Base-by-base conservation (phyloP, 92 coral and sea anemone genomes). In the Parazoanthus darwini region DNA sequence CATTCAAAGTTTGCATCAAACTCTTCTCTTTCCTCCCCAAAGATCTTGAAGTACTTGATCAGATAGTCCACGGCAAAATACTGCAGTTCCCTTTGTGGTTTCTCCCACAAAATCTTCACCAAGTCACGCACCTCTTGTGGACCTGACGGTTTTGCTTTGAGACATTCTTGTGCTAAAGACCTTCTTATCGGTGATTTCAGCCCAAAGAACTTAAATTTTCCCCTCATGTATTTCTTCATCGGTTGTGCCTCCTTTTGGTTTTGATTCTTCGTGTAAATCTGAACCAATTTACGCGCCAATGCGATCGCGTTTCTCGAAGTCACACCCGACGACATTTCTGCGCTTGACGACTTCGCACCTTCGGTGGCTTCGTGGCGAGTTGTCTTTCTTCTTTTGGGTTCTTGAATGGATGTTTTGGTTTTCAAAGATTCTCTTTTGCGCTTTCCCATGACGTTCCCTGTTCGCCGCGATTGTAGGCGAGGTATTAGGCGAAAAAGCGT, bases 141-240 rank as follows among this genome's bases (percentile, higher is more conserved):
- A 39, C 75, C 81, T 38, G 66, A 13, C 33, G 96, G 71, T 76
- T 90, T 88, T 37, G 86, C 88, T n/a, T 80, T 81, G 26, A 95
- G 79, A 50, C 93, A 91, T 71, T 95, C 94, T 71, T 93, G 92
- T 22, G 92, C 77, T 81, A 97, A 79, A 35, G 88, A 82, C 83
- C 80, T 92, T 78, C 99, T 88, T 6, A 81, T 68, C 4, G 98
- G 97, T 39, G 96, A 89, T 79, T 92, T 92, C 3, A 97, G 89
- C 15, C 99, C 99, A 79, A 92, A 94, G 78, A 91, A 95, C 75
- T 97, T 96, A 46, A 97, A 97, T 91, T 97, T 87, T 3, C 86
- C 97, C 87, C 96, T 95, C 98, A 97, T 90, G 91, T 97, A 94
- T 88, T 95, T 95, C 88, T 97, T 97, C 99, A 94, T 95, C 14